Percentiles rank a stretch among this genome's conserved stretches.
Evolutionary conservation across 1,140 invertebrate genomes (phyloP).

Genomic region (Listronotus bonariensis): DNA sequence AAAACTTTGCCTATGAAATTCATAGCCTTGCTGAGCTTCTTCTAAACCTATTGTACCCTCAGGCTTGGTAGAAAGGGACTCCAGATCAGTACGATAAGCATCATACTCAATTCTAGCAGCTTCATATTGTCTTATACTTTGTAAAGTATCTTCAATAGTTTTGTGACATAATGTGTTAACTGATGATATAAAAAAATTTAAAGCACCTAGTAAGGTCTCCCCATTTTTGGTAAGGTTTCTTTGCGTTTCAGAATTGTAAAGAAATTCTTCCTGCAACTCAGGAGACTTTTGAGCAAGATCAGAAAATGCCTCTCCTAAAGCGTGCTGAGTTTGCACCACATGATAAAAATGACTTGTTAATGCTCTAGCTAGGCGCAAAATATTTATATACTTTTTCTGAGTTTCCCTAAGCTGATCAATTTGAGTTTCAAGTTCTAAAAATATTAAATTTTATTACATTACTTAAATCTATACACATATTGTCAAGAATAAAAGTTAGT

Average conservation of each 20-base stretch:
- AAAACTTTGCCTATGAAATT: constrained; percentile 85
- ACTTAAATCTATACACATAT: not conserved
- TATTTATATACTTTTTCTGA: constrained; percentile 90
- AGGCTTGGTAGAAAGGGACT: constrained; percentile 71
- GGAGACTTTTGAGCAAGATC: constrained; percentile 93
- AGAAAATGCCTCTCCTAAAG: constrained; percentile 89
- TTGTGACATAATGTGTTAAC: constrained; percentile 95
- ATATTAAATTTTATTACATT: constrained; percentile 1
- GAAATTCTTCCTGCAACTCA: constrained; percentile 92
- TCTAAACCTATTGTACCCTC: constrained; percentile 68
- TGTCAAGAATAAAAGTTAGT: too few relatives aligned
- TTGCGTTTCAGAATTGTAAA: constrained; percentile 95
- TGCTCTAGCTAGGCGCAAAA: constrained; percentile 81
- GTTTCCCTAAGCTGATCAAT: constrained; percentile 91
- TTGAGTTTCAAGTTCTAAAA: constrained; percentile 85
- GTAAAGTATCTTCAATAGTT: constrained; percentile 92
- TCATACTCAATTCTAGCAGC: constrained; percentile 94
- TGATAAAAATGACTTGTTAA: constrained; percentile 86
- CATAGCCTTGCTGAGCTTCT: constrained; percentile 81
- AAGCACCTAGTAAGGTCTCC: constrained; percentile 85
- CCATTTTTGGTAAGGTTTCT: constrained; percentile 92
- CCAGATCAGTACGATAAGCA: constrained; percentile 92
- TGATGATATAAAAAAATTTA: constrained; percentile 95
- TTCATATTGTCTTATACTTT: constrained; percentile 93
- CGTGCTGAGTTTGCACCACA: constrained; percentile 82